Conservation (phyloP, 2,797 vertebrate genomes). For the Ambastaia sidthimunki region DNA sequence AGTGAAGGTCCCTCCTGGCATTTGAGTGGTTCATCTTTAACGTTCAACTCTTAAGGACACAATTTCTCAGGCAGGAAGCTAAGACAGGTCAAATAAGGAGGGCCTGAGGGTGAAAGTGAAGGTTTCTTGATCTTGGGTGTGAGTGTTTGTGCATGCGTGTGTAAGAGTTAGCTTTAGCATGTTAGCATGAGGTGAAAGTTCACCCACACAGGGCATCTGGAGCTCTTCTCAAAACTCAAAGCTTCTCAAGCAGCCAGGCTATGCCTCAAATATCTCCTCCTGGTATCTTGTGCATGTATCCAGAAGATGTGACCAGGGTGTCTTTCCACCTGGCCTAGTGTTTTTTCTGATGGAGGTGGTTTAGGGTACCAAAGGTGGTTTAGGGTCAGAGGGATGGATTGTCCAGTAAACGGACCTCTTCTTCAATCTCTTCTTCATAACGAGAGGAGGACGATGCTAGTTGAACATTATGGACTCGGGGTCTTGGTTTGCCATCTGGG, state of each 20-base stretch:
- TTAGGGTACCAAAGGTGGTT: slow-evolving; percentile 51
- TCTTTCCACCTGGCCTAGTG: slow-evolving; percentile 24
- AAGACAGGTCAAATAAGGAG: slow-evolving; percentile 52
- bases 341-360: slow-evolving; percentile 8
- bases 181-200: slow-evolving; percentile 48
- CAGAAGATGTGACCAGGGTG: slow-evolving; percentile 37
- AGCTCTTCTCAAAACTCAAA: slow-evolving; percentile 49
- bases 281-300: slow-evolving; percentile 28
- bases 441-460: slow-evolving; percentile 81
- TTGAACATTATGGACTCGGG: slow-evolving; percentile 99
- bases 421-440: slow-evolving; percentile 71
- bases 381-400: slow-evolving; percentile 85
- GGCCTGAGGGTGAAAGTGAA: background rate
- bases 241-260: slow-evolving; percentile 37
- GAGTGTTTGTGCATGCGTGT: slow-evolving; percentile 44
- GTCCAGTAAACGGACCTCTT: slow-evolving; percentile 89
- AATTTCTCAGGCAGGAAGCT: slow-evolving; percentile 30
- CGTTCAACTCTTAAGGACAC: slow-evolving; percentile 64
- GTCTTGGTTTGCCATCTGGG: slow-evolving; percentile 99
- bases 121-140: slow-evolving; percentile 38
- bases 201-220: slow-evolving; percentile 58
- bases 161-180: slow-evolving; percentile 48
- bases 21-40: slow-evolving; percentile 76
- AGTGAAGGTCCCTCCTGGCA: too few relatives aligned
- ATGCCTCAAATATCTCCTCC: slow-evolving; percentile 6